A percentile compares a stretch with the other conserved stretches of the same genome.
phyloP scores from a whole-genome alignment of 2,888 invertebrate genomes.

The Cinara cedri region DNA sequence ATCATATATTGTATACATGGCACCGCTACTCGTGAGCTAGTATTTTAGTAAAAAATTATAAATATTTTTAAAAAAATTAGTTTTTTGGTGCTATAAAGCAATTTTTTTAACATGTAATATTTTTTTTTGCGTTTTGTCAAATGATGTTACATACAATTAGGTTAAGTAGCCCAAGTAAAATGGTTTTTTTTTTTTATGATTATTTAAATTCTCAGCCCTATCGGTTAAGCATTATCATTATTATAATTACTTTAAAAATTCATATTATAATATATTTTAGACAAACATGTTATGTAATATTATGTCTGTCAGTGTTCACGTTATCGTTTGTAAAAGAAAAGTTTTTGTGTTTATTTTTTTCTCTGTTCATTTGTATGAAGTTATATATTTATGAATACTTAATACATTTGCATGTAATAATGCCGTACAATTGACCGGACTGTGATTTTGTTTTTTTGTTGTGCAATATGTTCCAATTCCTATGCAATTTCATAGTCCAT shows the following conservation, averaged over 20 bases:
- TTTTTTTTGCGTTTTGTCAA: constrained; percentile 14
- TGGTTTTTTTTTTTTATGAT: constrained; percentile 35
- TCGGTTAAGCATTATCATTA: too few species aligned
- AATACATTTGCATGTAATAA: constrained; percentile 54
- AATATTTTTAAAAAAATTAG: constrained; percentile 40
- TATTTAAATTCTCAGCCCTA: not conserved
- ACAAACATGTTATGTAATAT: constrained; percentile 38
- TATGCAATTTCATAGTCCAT: too few species aligned
- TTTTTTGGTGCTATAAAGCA: constrained; percentile 47
- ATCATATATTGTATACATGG: constrained; percentile 25
- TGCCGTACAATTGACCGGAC: constrained; percentile 26
- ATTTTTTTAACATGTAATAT: constrained; percentile 24
- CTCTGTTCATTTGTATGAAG: constrained; percentile 44
- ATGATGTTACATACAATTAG: constrained; percentile 37
- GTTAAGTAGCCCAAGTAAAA: constrained; percentile 31
- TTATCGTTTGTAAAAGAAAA: constrained; percentile 47
- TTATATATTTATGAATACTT: constrained; percentile 33
- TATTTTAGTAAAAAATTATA: constrained; percentile 29
- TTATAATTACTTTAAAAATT: constrained; percentile 30
- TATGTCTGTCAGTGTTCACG: constrained; percentile 30
- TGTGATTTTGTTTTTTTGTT: not conserved
- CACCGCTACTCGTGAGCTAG: constrained; percentile 42
- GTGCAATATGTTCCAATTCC: not conserved
- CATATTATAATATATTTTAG: constrained; percentile 25
- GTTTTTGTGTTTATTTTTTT: constrained; percentile 40